These are phyloP conservation scores for Oasisia sp. DNA, from an alignment of 2,888 invertebrate species.

Conservation along the genomic window DNA sequence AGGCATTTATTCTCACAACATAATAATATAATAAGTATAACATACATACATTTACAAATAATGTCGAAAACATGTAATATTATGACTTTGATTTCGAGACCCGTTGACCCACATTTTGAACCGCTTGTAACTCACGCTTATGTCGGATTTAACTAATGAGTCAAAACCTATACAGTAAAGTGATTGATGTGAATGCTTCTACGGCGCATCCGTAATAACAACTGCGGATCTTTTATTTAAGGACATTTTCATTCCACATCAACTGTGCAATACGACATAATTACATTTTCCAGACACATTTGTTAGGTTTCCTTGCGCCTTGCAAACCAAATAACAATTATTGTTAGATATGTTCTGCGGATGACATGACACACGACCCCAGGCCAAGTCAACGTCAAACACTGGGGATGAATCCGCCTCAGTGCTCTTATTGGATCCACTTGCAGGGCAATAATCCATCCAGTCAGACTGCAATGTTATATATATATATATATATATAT, in stretches of 20 bases:
- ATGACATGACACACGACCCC: background rate
- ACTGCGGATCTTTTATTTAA: too few relatives aligned
- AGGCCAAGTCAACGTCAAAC: background rate
- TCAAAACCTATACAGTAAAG: too few relatives aligned
- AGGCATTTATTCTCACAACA: background rate
- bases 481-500: background rate
- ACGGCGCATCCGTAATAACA: too few relatives aligned
- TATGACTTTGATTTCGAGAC: too few relatives aligned
- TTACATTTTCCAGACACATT: background rate
- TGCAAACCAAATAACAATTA: background rate
- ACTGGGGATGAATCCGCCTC: background rate
- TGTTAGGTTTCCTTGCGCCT: background rate
- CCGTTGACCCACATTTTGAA: too few relatives aligned
- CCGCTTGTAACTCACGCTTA: too few relatives aligned
- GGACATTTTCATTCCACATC: too few relatives aligned
- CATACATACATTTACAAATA: background rate
- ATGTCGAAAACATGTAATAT: too few relatives aligned
- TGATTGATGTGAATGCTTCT: too few relatives aligned
- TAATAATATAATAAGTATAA: background rate
- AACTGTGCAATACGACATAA: background rate
- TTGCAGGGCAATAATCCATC: background rate
- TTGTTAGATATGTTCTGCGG: background rate
- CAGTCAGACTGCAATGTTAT: background rate
- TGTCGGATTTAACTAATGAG: too few relatives aligned
- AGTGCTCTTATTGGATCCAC: background rate